Base-by-base conservation (phyloP, 2,113 vertebrate species). In the Gallinago paraguaiae region DNA sequence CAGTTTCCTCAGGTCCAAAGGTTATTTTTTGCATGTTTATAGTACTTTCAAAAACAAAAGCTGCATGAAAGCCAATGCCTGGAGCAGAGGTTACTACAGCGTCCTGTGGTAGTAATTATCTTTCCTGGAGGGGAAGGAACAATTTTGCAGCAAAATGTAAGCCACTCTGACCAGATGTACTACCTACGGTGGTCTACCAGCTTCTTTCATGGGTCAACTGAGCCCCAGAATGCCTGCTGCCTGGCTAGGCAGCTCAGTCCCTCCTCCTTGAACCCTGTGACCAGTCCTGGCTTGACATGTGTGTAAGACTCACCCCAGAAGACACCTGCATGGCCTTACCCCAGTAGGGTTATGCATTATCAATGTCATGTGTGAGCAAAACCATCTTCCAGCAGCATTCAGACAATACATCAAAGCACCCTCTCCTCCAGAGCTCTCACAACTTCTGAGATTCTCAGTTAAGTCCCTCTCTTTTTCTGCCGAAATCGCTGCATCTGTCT, bases 241-340 rank as follows among this genome's bases (percentile, higher is more conserved):
- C 37, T 28, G 22, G 4, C 22, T 69, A 54, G 10, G 22, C 43
- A 68, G 37, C 12, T 70, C 69, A 57, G 13, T 6, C 4, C 6
- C 23, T 72, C 54, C 4, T 59, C 25, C 22, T 25, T 74, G 67
- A 87, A 61, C 14, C 22, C 28, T 28, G 65, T 54, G n/a, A 60
- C 18, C 16, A 74, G 15, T 20, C 10, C 24, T 71, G 30, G 20
- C 10, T 86, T 56, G 48, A 51, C 12, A 4, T 1, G 0, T n/a
- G 8, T 57, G 5, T 31, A 33, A 77, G 45, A 70, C 19, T 75
- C 22, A 45, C 19, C 13, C 39, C 19, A 37, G 25, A 68, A 72
- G 16, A 50, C 11, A 3, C 9, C 48, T 68, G 13, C 1, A 0
- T 56, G 39, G 14, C 7, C 3, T 11, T 45, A 15, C 6, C 19